Base-by-base conservation (phyloP, 2,797 vertebrate genomes). In the Coreius guichenoti region DNA sequence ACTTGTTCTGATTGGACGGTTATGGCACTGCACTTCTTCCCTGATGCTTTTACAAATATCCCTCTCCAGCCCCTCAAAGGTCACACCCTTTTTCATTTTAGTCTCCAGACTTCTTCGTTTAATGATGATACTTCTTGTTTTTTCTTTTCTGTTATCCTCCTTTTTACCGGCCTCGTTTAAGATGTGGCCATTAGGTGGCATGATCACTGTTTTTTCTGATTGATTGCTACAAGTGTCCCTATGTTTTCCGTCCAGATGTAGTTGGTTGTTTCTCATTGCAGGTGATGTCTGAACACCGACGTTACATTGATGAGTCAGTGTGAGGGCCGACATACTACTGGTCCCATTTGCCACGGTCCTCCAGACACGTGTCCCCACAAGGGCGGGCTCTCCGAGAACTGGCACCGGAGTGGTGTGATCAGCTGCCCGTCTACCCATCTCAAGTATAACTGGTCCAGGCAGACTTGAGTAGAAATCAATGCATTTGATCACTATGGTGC, bases 211-310 rank as follows among this genome's bases (percentile, higher is more conserved):
- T 33, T 87, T 81, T 78, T 91, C 87, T 85, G 92, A 90, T 14
- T 88, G 88, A 8, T 56, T 82, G n/a, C 86, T 81, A 43, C 86
- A 83, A 11, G 83, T 77, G 79, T 92, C 91, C 14, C 86, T 86
- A 82, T 90, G 87, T 84, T 89, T 87, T 31, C 70, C 36, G 13
- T 86, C 45, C 49, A 78, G 78, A 72, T 90, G 87, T 17, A 86
- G 80, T 39, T 92, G 90, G 81, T 90, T 90, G 87, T 89, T 92
- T 83, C 90, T 89, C 63, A 93, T 92, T 81, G 91, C 92, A 0
- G 95, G 95, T 26, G 95, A 95, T 0, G 95, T 96, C 87, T 95
- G 95, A 81, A 95, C 92, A 31, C 92, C 95, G 9, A 95, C 88
- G 49, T 92, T 95, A 89, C 93, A 94, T 56, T 94, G 94, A 89